These are phyloP conservation scores for Halcyon chelicuti DNA, from an alignment of 2,797 vertebrate genomes.

Conservation along the genomic window DNA sequence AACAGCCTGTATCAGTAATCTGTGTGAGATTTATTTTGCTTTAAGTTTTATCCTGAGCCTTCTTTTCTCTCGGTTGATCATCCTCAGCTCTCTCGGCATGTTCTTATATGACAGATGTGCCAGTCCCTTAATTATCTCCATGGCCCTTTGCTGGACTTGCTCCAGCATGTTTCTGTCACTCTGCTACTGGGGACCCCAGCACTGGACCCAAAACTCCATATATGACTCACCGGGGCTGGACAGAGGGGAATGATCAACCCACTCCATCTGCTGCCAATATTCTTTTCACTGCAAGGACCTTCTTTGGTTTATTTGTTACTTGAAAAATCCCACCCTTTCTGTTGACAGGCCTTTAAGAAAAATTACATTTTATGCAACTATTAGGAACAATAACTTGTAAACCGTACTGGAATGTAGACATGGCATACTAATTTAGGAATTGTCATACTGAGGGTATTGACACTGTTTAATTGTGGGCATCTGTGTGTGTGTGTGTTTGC, in stretches of 20 bases:
- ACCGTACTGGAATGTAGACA: background rate
- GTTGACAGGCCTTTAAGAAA: background rate
- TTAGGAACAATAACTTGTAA: background rate
- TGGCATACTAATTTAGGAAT: background rate
- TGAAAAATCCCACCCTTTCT: background rate
- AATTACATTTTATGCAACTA: background rate
- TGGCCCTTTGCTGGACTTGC: background rate
- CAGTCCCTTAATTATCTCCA: background rate
- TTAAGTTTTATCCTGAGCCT: background rate
- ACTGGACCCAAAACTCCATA: background rate
- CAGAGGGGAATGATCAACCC: background rate
- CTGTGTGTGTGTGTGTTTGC: background rate
- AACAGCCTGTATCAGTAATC: background rate
- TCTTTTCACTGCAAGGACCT: fast-evolving
- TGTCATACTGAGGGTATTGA: background rate
- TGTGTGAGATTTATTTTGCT: background rate
- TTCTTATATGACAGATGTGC: background rate
- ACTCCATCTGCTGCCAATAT: background rate
- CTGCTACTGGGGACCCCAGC: background rate
- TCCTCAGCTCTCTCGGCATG: background rate
- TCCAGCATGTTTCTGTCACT: background rate
- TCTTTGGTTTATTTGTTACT: background rate
- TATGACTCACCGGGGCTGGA: background rate
- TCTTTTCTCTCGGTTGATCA: background rate
- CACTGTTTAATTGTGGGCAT: background rate